These are phyloP conservation scores for Leptobrachium leishanense DNA, from an alignment of 2,113 vertebrate genomes.

Conservation along the genomic window DNA sequence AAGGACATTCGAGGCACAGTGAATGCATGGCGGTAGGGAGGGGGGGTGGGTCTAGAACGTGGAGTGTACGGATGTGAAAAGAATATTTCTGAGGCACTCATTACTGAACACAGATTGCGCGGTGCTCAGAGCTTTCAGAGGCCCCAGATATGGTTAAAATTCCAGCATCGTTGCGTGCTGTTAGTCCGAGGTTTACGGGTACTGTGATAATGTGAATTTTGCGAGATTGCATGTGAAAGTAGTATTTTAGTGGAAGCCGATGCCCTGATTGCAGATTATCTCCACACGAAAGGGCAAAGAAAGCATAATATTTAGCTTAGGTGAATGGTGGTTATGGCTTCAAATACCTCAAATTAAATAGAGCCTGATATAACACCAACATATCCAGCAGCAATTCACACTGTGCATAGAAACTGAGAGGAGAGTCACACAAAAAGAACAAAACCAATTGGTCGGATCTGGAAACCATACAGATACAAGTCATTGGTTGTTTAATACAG, in stretches of 20 bases:
- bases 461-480: no score
- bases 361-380: no score
- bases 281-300: neutral
- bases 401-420: no score
- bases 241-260: neutral
- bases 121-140: slow-evolving; percentile 26
- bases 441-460: no score
- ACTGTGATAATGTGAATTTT: slow-evolving; percentile 15
- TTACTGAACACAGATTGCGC: slow-evolving; percentile 36
- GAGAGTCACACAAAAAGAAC: no score
- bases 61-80: slow-evolving; percentile 21
- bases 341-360: no score
- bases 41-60: neutral
- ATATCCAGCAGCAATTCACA: no score
- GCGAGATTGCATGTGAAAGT: slow-evolving; percentile 2
- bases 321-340: no score
- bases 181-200: slow-evolving; percentile 36
- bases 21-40: slow-evolving; percentile 24
- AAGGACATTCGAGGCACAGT: slow-evolving; percentile 32
- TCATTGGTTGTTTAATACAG: no score
- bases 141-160: slow-evolving; percentile 26
- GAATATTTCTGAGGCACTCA: slow-evolving; percentile 38
- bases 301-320: no score
- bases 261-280: neutral
- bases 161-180: slow-evolving; percentile 35